Conservation (phyloP, 2,113 vertebrate genomes). For the Tetrax tetrax region DNA sequence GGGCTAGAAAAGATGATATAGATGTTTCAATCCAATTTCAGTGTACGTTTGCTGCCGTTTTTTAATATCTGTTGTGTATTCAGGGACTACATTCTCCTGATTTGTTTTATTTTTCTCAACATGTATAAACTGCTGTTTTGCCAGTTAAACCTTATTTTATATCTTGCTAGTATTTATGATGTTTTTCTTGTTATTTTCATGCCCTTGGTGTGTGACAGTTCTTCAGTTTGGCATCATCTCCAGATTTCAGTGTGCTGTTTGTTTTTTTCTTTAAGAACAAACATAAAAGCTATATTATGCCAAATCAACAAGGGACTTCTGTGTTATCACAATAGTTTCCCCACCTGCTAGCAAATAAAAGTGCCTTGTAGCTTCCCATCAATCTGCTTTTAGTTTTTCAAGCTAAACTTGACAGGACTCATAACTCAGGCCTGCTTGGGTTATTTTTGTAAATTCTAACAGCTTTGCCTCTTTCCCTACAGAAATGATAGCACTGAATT, state of each 20-base stretch:
- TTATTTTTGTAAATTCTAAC: neutral
- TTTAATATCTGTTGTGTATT: neutral
- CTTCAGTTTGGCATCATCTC: neutral
- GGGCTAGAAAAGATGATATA: neutral
- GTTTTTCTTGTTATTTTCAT: neutral
- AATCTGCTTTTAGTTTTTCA: slow-evolving; percentile 15
- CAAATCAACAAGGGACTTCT: neutral
- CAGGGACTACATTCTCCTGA: neutral
- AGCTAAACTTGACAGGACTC: neutral
- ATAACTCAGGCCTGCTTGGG: neutral
- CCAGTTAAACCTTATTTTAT: slow-evolving; percentile 11
- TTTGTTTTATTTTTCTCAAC: neutral
- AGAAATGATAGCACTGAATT: neutral
- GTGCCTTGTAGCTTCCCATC: neutral
- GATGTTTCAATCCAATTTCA: neutral
- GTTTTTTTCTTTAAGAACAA: neutral
- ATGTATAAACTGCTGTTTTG: neutral
- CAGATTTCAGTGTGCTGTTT: neutral
- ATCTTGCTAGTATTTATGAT: neutral
- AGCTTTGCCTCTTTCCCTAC: neutral
- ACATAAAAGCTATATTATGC: neutral
- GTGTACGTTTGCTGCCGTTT: neutral
- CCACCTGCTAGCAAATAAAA: neutral
- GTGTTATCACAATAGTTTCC: neutral
- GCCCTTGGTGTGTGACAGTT: neutral